These are phyloP conservation scores for Acyrthosiphon pisum DNA, from an alignment of 1,140 invertebrate species.

Conservation along the genomic window DNA sequence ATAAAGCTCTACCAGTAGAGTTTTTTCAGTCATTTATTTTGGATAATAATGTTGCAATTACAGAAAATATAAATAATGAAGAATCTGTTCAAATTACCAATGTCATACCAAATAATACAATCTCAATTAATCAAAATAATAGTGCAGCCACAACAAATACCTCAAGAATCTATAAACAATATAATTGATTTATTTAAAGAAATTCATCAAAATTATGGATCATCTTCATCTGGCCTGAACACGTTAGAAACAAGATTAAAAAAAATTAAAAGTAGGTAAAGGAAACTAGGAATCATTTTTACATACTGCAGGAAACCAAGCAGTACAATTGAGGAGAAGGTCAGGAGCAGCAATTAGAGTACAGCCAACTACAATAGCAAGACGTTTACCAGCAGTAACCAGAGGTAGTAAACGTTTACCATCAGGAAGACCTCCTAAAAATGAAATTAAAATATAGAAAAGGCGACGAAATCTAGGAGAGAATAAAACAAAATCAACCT, in stretches of 20 bases:
- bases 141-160: neutral
- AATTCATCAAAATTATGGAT: neutral
- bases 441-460: too few species aligned
- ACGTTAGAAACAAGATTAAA: constrained; percentile 5
- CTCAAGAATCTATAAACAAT: neutral
- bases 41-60: neutral
- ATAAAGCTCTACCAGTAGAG: neutral
- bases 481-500: too few species aligned
- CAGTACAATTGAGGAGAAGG: constrained; percentile 4
- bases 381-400: neutral
- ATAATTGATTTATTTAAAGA: neutral
- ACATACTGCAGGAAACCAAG: neutral
- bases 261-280: constrained; percentile 2
- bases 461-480: too few species aligned
- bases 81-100: constrained; percentile 1
- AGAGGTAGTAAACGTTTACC: constrained; percentile 25
- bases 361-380: constrained; percentile 22
- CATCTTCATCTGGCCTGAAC: neutral
- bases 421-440: neutral
- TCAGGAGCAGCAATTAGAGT: constrained; percentile 6
- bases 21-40: constrained; percentile 30
- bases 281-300: constrained; percentile 9
- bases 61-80: constrained; percentile 28
- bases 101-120: neutral
- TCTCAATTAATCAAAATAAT: neutral